Evolutionary conservation across 2,888 invertebrate species (phyloP).

Genomic region (Chloroclystis v-ata): DNA sequence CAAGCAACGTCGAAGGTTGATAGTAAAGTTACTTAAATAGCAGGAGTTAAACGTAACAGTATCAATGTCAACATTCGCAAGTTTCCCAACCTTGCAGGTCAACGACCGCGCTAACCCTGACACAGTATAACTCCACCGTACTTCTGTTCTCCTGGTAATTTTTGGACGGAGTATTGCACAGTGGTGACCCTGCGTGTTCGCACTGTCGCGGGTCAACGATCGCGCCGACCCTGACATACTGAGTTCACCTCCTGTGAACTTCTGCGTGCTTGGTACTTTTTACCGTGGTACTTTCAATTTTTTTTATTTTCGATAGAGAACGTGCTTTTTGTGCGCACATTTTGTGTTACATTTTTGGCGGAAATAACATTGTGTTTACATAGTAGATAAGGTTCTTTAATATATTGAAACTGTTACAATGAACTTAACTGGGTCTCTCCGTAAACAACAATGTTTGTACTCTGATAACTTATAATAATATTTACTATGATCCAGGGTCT

Average conservation of each 20-base stretch:
- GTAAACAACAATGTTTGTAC: too few relatives aligned
- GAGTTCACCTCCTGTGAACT: slow-evolving; percentile 4
- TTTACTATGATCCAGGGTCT: too few relatives aligned
- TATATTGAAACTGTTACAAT: too few relatives aligned
- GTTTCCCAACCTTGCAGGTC: slow-evolving; percentile 17
- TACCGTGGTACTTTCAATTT: not conserved
- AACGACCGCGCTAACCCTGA: slow-evolving; percentile 21
- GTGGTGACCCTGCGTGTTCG: slow-evolving; percentile 17
- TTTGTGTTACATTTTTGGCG: too few relatives aligned
- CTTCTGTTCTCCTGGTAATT: slow-evolving; percentile 14
- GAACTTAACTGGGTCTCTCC: too few relatives aligned
- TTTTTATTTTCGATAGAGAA: slow-evolving; percentile 8
- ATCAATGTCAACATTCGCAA: slow-evolving; percentile 4
- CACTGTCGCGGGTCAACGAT: slow-evolving; percentile 22
- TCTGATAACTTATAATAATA: too few relatives aligned
- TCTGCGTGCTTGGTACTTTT: slow-evolving; percentile 12
- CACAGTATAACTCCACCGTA: slow-evolving; percentile 10
- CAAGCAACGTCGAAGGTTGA: not conserved
- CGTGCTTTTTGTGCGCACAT: too few relatives aligned
- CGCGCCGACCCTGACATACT: slow-evolving; percentile 28
- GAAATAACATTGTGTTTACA: too few relatives aligned
- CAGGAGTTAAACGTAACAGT: not conserved
- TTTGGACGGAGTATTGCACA: slow-evolving; percentile 6
- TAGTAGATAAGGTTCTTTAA: too few relatives aligned
- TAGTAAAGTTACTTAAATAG: not conserved